Base-by-base conservation (phyloP, 2,888 invertebrate species). In the Erynnis tages region DNA sequence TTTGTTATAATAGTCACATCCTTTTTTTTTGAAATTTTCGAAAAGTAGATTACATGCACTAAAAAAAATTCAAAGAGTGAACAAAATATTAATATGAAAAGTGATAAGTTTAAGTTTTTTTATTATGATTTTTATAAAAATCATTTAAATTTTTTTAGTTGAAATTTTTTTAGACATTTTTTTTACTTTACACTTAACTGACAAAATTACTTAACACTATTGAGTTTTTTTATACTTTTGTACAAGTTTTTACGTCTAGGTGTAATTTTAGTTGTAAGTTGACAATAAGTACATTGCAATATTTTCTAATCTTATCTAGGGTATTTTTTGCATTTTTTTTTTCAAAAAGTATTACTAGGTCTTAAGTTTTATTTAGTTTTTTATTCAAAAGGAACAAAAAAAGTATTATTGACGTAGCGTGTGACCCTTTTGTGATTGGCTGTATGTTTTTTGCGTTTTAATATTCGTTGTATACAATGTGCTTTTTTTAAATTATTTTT, bases 1-100 rank as follows among this genome's bases (percentile, higher is more conserved):
- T 43, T 40, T 59, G 54, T 55, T 58, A 23, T 66, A 73, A 79
- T 85, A 79, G 87, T 86, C 86, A 83, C 87, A 87, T 87, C 86
- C 86, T 65, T 41, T 52, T 56, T 57, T 62, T 56, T 53, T 60
- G 54, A 21, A 21, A 21, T 21, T 4, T 21, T 21, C 21, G n/a
- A n/a, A n/a, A n/a, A n/a, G n/a, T n/a, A n/a, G n/a, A n/a, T n/a
- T n/a, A n/a, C n/a, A n/a, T n/a, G n/a, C n/a, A n/a, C n/a, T n/a
- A n/a, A n/a, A n/a, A n/a, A n/a, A n/a, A n/a, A n/a, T n/a, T n/a
- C n/a, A n/a, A n/a, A n/a, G n/a, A n/a, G n/a, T n/a, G n/a, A n/a
- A n/a, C n/a, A n/a, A n/a, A n/a, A n/a, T n/a, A n/a, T n/a, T n/a
- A n/a, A n/a, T n/a, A n/a, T n/a, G n/a, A n/a, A n/a, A n/a, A n/a